phyloP scores from a whole-genome alignment of 2,797 vertebrate species.

The Caiman crocodilus region DNA sequence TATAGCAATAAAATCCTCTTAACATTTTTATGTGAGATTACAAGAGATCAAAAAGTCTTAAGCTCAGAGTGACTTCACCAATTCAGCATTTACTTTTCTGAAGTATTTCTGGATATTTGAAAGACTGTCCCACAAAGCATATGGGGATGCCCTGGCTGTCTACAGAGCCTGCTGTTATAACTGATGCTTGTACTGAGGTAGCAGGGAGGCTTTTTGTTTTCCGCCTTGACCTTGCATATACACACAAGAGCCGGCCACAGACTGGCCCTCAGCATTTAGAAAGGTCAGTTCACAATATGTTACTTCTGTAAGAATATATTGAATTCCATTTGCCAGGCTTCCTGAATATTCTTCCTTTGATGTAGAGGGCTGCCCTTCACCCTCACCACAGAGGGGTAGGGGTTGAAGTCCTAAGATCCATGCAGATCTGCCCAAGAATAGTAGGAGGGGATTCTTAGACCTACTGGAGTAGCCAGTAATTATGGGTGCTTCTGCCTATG shows the following conservation, averaged over 20 bases:
- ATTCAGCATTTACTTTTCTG: not conserved
- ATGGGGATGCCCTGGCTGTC: not conserved
- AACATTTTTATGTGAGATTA: conserved; percentile 52
- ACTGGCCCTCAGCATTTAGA: not conserved
- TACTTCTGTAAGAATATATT: not conserved
- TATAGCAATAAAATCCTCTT: conserved; percentile 23
- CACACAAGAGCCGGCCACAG: not conserved
- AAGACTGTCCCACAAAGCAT: not conserved
- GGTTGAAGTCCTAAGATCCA: not conserved
- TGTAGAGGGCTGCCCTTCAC: not conserved
- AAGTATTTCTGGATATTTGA: not conserved
- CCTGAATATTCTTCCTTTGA: not conserved
- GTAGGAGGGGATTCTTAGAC: not conserved
- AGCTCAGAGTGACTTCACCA: not conserved
- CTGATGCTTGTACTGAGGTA: not conserved
- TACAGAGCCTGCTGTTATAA: no score
- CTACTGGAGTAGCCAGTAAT: not conserved
- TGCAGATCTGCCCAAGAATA: not conserved
- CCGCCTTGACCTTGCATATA: accelerated
- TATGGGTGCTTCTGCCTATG: not conserved
- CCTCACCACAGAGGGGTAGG: not conserved
- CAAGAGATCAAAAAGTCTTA: conserved; percentile 40
- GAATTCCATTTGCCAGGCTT: not conserved
- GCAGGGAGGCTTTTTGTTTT: not conserved
- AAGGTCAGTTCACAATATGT: not conserved